A percentile compares a stretch with the other conserved stretches of the same genome.
Conservation (phyloP, 2,113 vertebrate genomes). For the Psilopogon haemacephalus region DNA sequence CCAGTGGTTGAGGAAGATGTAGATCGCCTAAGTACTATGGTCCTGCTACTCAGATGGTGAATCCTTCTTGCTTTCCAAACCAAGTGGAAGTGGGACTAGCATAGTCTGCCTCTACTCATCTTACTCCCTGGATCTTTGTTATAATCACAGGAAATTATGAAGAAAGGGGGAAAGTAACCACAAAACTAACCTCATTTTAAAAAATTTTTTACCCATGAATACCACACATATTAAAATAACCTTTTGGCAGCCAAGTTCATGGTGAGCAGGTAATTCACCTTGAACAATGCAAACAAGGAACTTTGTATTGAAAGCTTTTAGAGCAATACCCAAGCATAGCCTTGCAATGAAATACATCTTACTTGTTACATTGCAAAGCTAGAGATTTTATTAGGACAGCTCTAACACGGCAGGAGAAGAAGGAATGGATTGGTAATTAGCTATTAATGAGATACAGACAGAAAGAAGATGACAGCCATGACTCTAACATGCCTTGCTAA, state of each 20-base stretch:
- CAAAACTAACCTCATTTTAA: not conserved
- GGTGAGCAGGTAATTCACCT: not conserved
- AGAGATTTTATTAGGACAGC: not conserved
- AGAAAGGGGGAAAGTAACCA: not conserved
- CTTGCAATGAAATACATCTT: not conserved
- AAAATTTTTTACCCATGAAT: not conserved
- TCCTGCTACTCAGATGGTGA: not conserved
- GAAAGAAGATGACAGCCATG: conserved; percentile 30
- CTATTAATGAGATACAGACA: not conserved
- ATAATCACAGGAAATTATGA: not conserved
- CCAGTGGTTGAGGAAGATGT: not conserved
- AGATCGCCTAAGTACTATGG: not conserved
- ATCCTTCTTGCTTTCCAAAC: not conserved
- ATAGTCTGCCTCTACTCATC: not conserved
- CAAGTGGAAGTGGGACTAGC: not conserved
- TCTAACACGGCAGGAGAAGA: not conserved
- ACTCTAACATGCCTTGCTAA: not conserved
- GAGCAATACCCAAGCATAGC: not conserved
- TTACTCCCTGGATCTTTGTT: not conserved
- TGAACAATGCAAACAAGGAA: not conserved
- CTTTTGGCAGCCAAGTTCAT: not conserved
- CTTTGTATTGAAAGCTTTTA: not conserved
- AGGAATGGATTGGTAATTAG: not conserved
- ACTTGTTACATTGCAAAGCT: not conserved
- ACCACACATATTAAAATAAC: not conserved